Evolutionary conservation across 2,113 vertebrate genomes (phyloP).

Genomic region (Myiopsitta monachus): DNA sequence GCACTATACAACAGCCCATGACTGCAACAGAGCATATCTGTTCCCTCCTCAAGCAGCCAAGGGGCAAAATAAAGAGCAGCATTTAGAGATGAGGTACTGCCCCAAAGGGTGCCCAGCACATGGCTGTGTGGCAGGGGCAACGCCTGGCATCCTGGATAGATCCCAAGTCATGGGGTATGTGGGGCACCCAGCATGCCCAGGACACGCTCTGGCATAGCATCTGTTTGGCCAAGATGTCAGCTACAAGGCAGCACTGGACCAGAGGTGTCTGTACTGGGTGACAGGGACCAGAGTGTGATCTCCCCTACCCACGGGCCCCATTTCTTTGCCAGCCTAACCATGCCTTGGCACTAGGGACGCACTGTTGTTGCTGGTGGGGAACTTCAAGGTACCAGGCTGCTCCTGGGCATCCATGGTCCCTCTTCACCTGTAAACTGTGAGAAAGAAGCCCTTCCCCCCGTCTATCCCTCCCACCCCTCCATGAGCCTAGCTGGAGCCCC

Average conservation of each 20-base stretch:
- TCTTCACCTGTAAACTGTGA: not conserved
- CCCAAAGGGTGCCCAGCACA: not conserved
- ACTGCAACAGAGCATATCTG: not conserved
- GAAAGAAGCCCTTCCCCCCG: not conserved
- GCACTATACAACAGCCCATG: rapidly evolving
- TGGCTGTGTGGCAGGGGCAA: rapidly evolving
- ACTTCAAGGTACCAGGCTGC: not conserved
- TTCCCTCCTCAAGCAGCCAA: not conserved
- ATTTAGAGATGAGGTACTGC: not conserved
- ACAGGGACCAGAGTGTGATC: not conserved
- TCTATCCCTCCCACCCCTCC: not conserved
- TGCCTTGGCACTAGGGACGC: not conserved
- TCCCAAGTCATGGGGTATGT: not conserved
- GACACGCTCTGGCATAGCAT: not conserved
- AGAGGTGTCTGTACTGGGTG: not conserved
- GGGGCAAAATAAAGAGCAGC: not conserved
- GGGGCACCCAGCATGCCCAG: not conserved
- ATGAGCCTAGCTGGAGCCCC: not conserved
- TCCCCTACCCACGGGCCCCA: not conserved
- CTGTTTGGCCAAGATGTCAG: rapidly evolving
- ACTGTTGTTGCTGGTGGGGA: not conserved
- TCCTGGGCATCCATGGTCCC: not conserved
- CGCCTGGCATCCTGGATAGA: rapidly evolving
- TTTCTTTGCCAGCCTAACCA: not conserved
- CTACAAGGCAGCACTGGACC: not conserved